Evolutionary conservation across 2,797 vertebrate genomes (phyloP).

Genomic region (Miichthys miiuy): DNA sequence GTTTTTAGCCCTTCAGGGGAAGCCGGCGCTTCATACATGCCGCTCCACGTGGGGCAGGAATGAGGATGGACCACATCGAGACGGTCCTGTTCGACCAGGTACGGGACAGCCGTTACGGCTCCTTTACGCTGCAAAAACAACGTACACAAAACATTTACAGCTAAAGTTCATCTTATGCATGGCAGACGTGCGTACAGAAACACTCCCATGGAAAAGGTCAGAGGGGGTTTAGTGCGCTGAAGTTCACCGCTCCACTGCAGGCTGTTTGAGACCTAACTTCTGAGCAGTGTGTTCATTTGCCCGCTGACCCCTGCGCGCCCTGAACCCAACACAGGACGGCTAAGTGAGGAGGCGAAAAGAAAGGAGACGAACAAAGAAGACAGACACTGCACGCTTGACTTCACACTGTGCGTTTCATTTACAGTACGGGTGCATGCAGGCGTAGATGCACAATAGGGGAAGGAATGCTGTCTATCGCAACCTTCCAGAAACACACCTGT

Average conservation of each 20-base stretch:
- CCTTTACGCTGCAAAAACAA: slow-evolving; percentile 30
- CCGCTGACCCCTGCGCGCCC: slow-evolving; percentile 43
- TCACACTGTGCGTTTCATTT: slow-evolving; percentile 30
- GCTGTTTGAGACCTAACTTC: slow-evolving; percentile 39
- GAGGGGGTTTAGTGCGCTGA: slow-evolving; percentile 21
- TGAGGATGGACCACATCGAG: slow-evolving; percentile 2
- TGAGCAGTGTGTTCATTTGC: too few species aligned
- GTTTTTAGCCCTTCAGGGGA: neutral
- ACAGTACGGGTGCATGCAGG: slow-evolving; percentile 8
- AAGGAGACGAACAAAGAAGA: slow-evolving; percentile 24
- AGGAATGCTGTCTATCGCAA: slow-evolving; percentile 41
- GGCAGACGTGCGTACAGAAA: neutral
- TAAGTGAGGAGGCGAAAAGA: neutral
- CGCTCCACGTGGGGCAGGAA: slow-evolving; percentile 1
- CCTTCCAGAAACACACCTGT: slow-evolving; percentile 28
- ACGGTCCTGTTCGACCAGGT: slow-evolving; percentile 51
- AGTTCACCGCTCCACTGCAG: slow-evolving; percentile 43
- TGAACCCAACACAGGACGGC: slow-evolving; percentile 6
- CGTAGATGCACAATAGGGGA: slow-evolving; percentile 1
- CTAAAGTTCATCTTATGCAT: neutral
- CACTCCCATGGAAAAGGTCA: slow-evolving; percentile 32
- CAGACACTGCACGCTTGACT: slow-evolving; percentile 34
- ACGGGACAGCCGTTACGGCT: slow-evolving; percentile 12
- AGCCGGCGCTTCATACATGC: slow-evolving; percentile 12
- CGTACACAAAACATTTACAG: slow-evolving; percentile 13